Evolutionary conservation across 2,797 vertebrate genomes (phyloP).

Genomic region (Sitta carolinensis): DNA sequence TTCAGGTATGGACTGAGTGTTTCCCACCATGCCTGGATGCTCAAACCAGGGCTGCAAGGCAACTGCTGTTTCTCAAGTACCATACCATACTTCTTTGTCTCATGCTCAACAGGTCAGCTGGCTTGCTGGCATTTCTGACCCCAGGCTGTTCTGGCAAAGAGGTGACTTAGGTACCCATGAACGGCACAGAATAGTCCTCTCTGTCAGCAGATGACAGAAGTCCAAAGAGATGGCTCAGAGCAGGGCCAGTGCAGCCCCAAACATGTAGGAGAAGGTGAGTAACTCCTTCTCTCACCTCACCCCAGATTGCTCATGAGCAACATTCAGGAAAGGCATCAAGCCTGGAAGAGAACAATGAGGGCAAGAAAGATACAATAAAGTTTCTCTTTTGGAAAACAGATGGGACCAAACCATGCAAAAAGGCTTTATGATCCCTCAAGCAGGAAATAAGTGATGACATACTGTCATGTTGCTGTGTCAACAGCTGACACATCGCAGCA

Average conservation of each 20-base stretch:
- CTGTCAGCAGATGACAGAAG: not conserved
- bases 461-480: conserved; percentile 49
- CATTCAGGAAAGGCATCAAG: not conserved
- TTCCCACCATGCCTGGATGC: not conserved
- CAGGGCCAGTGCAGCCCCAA: not conserved
- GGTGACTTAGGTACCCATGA: not conserved
- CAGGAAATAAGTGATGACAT: conserved; percentile 49
- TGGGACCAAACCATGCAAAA: not conserved
- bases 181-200: not conserved
- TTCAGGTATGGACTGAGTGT: not conserved
- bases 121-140: not conserved
- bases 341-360: not conserved
- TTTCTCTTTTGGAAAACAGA: conserved; percentile 27
- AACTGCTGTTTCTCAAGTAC: not conserved
- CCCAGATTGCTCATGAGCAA: fast-evolving
- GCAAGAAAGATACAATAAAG: not conserved
- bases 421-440: conserved; percentile 11
- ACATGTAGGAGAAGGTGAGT: not conserved
- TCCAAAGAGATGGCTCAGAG: not conserved
- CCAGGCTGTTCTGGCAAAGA: not conserved
- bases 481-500: conserved; percentile 24
- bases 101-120: not conserved
- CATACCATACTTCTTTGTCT: fast-evolving
- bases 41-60: not conserved
- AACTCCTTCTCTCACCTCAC: not conserved